Evolutionary conservation across 2,888 invertebrate genomes (phyloP), one percentile per base, ranked within the genome.

Genomic region (Caenorhabditis japonica): DNA sequence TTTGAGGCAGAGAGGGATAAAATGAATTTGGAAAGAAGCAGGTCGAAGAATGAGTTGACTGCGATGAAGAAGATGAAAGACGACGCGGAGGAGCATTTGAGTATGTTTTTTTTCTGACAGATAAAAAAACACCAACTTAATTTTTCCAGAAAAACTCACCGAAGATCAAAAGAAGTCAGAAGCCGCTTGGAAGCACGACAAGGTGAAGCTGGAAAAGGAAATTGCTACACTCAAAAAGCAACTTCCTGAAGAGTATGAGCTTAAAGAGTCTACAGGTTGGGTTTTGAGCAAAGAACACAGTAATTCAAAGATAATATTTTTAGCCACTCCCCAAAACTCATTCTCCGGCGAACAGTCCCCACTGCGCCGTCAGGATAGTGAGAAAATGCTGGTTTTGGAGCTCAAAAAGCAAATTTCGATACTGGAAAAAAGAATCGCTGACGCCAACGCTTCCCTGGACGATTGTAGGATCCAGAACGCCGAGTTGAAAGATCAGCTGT

Each of bases 1-100:
- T 87, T 83, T 73, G 85, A 88, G 23, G 52, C 79, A 36, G 86
- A 85, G 51, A 76, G 84, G 46, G 77, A 81, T 41, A 87, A 86
- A 55, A 81, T 80, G 75, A 81, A 83, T 52, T 66, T 74, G 15
- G 87, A 87, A 39, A 73, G 85, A 27, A 80, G 80, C 38, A 68
- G 85, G 41, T 62, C 81, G 19, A 87, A 88, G 66, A 77, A 77
- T 33, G 87, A 87, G 30, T 49, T 82, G 10, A 58, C 75, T 12
- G 70, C 81, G 0, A 71, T 83, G 74, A 85, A 84, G 75, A 85
- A 85, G 56, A 70, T 81, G 21, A 80, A 77, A 27, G 85, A 87
- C 38, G 87, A 87, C 30, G 80, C 83, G 2, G 78, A 83, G 38
- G 83, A 84, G 44, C 64, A 68, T 34, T 61, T 79, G 55, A 77